A percentile compares a stretch with the other conserved stretches of the same genome.
These are phyloP conservation scores for Pseudomyrmex sp. DNA, from an alignment of 1,140 invertebrate species.

Conservation along the genomic window DNA sequence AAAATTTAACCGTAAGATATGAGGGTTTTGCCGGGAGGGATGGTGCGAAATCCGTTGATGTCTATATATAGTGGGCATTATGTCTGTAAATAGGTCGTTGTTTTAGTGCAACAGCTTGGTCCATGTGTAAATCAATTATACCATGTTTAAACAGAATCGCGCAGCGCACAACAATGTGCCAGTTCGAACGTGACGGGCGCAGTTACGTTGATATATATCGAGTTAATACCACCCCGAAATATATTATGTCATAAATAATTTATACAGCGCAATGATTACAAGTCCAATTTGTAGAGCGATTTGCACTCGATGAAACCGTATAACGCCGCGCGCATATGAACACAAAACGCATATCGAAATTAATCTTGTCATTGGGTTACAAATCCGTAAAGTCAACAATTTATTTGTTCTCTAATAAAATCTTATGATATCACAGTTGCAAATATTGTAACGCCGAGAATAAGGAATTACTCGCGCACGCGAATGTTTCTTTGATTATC, in stretches of 20 bases:
- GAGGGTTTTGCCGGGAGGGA: background rate
- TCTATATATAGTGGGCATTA: slow-evolving; percentile 60
- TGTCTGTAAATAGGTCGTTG: slow-evolving; percentile 67
- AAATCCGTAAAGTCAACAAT: slow-evolving; percentile 54
- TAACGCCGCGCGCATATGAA: background rate
- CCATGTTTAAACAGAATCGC: slow-evolving; percentile 68
- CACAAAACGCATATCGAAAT: slow-evolving; percentile 52
- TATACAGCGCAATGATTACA: slow-evolving; percentile 59
- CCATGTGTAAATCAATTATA: slow-evolving; percentile 72
- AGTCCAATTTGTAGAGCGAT: slow-evolving; percentile 58
- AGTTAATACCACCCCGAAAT: slow-evolving; percentile 62
- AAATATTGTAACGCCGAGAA: background rate
- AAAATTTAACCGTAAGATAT: slow-evolving; percentile 50
- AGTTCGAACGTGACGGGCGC: slow-evolving; percentile 63
- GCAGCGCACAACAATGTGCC: slow-evolving; percentile 64
- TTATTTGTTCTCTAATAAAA: slow-evolving; percentile 36
- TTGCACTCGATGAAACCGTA: slow-evolving; percentile 55
- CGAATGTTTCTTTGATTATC: slow-evolving; percentile 2
- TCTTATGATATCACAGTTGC: background rate
- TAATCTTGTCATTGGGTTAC: slow-evolving; percentile 49
- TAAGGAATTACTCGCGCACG: background rate
- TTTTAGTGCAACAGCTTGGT: slow-evolving; percentile 65
- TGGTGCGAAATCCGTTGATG: slow-evolving; percentile 39
- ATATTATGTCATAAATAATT: slow-evolving; percentile 65
- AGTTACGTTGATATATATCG: slow-evolving; percentile 42